Evolutionary conservation across 2,888 invertebrate species (phyloP), one percentile per base, ranked within the genome.

Genomic region (Cephus sareptanus): DNA sequence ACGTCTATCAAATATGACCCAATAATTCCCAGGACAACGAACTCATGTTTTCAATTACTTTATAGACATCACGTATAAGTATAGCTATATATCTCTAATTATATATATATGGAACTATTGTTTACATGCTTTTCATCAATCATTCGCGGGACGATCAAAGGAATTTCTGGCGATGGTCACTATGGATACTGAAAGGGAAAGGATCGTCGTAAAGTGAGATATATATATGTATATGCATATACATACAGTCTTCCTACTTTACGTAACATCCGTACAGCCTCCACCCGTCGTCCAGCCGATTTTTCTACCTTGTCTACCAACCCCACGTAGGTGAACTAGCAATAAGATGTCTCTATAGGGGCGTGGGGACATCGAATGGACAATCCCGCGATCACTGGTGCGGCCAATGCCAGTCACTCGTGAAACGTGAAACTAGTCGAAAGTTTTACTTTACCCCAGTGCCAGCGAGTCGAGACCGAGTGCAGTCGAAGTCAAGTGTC

Each of bases 121-220:
- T 40, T 6, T 40, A 40, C 40, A 40, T 40, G 40, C 40, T 40
- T 15, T 40, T 40, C 6, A 40, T 40, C 0, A 40, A 40, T 40
- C 23, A 70, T 33, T 30, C 70, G 15, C 30, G 15, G 13, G 4
- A 71, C 9, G 31, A 34, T 71, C 71, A 23, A 34, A 71, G 71
- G 34, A 71, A 23, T 23, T 33, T 34, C 33, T 6, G 33, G 31
- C 69, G 74, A 76, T 75, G 84, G 86, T 85, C 86, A 83, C 13
- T 13, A 82, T 83, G 84, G 79, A 84, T 82, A 85, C 76, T 81
- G 86, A 86, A 86, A 86, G 87, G 85, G 86, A 87, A 86, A 86
- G 86, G 86, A 83, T 73, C 79, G 71, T 78, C 79, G 79, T 80
- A 78, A 79, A 78, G 81, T 80, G 81, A 77, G 75, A 68, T 79